A percentile compares a stretch with the other conserved stretches of the same genome.
These are phyloP conservation scores for Gephyroberyx darwinii DNA, from an alignment of 2,797 vertebrate species.

Conservation along the genomic window DNA sequence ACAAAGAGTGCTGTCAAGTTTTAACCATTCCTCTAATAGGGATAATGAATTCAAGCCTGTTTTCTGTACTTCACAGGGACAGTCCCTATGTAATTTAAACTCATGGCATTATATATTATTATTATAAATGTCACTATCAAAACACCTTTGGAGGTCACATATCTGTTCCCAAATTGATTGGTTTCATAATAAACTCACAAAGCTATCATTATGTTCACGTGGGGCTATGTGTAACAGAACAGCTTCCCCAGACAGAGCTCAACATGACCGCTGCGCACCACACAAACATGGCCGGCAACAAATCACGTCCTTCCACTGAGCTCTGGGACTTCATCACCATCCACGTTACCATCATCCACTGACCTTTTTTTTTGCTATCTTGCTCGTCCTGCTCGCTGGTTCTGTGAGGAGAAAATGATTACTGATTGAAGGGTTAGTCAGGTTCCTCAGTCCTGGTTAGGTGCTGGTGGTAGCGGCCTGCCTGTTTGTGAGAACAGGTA, in stretches of 20 bases:
- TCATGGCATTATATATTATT: too few species aligned
- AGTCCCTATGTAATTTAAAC: too few species aligned
- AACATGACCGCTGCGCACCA: slow-evolving; percentile 11
- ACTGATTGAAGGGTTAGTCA: slow-evolving; percentile 18
- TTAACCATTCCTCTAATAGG: too few species aligned
- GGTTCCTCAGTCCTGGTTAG: slow-evolving; percentile 38
- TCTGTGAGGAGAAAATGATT: not conserved
- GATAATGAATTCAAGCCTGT: too few species aligned
- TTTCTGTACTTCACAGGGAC: too few species aligned
- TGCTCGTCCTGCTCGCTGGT: not conserved
- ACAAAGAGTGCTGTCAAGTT: too few species aligned
- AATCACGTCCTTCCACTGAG: slow-evolving; percentile 3
- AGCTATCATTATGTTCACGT: not conserved
- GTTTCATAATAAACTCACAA: not conserved
- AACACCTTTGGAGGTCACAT: not conserved
- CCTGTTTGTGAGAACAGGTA: slow-evolving; percentile 58
- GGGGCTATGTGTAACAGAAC: slow-evolving; percentile 7
- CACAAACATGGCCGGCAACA: slow-evolving; percentile 39
- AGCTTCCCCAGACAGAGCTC: slow-evolving; percentile 1
- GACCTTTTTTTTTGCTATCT: slow-evolving; percentile 46
- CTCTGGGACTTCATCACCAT: slow-evolving; percentile 10
- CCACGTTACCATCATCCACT: slow-evolving; percentile 40
- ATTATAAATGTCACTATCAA: not conserved
- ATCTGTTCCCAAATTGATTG: too few species aligned
- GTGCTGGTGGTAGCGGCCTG: slow-evolving; percentile 51